These are phyloP conservation scores for Platorchestia sp. DNA, from an alignment of 1,140 invertebrate genomes.

Conservation along the genomic window DNA sequence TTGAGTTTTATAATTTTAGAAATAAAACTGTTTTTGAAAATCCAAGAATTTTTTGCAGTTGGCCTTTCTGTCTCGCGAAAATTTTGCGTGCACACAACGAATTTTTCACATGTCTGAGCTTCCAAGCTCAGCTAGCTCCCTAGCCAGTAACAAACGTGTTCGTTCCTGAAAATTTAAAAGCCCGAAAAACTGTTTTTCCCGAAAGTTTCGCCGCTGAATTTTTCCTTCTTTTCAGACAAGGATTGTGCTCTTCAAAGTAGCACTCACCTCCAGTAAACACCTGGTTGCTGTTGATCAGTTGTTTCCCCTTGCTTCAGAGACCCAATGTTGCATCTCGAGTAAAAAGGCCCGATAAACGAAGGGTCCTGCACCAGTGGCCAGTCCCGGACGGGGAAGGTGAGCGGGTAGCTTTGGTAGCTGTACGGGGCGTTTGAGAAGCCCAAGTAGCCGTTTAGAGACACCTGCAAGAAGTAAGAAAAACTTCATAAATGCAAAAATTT, in stretches of 20 bases:
- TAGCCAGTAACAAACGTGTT: background rate
- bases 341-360: conserved; percentile 93
- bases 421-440: conserved; percentile 93
- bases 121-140: background rate
- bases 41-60: too few relatives aligned
- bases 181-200: too few relatives aligned
- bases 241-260: too few relatives aligned
- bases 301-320: conserved; percentile 69
- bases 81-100: too few relatives aligned
- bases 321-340: conserved; percentile 85
- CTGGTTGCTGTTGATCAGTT: conserved; percentile 74
- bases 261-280: conserved; percentile 78
- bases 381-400: conserved; percentile 87
- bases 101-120: too few relatives aligned
- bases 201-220: too few relatives aligned
- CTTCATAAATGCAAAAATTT: background rate
- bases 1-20: too few relatives aligned
- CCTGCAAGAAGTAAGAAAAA: conserved; percentile 72
- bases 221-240: too few relatives aligned
- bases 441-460: conserved; percentile 88
- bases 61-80: too few relatives aligned
- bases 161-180: too few relatives aligned
- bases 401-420: conserved; percentile 82
- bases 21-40: too few relatives aligned
- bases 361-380: conserved; percentile 90